phyloP scores from a whole-genome alignment of 2,888 invertebrate species.

The Corbicula japonica region DNA sequence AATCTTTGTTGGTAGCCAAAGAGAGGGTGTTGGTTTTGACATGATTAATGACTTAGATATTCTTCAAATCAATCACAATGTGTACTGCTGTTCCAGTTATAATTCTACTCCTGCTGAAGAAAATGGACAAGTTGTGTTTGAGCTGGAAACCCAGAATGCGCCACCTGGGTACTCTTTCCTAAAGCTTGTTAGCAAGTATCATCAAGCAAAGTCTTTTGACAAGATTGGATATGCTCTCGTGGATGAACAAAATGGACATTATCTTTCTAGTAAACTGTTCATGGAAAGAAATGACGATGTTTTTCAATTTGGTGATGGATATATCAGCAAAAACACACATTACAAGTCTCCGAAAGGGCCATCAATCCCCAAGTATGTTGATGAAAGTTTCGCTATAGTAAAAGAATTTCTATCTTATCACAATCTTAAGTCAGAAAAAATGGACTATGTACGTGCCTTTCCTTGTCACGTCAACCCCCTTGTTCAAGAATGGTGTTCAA shows the following conservation, averaged over 20 bases:
- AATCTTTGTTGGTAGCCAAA: conserved; percentile 24
- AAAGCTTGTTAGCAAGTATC: not conserved
- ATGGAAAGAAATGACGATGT: conserved; percentile 7
- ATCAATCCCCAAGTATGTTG: conserved; percentile 23
- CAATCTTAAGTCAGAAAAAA: not conserved
- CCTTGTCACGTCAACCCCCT: not conserved
- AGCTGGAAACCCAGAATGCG: not conserved
- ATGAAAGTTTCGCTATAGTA: too few relatives aligned
- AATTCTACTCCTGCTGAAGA: too few relatives aligned
- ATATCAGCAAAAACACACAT: not conserved
- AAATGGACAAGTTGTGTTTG: not conserved
- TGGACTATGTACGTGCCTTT: conserved; percentile 24
- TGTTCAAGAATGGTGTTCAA: conserved; percentile 1
- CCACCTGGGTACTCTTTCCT: conserved; percentile 5
- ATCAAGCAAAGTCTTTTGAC: not conserved
- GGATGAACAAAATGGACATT: not conserved
- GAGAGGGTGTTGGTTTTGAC: conserved; percentile 22
- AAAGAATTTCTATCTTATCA: not conserved
- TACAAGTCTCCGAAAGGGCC: conserved; percentile 13
- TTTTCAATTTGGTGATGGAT: conserved; percentile 6
- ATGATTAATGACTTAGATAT: conserved; percentile 19
- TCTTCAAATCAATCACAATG: conserved; percentile 12
- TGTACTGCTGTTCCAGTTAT: not conserved
- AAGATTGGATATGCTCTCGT: not conserved
- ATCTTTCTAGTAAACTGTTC: conserved; percentile 10